Percentiles rank a stretch among this genome's conserved stretches.
These are phyloP conservation scores for Aphrophora alni DNA, from an alignment of 2,888 invertebrate species.

Conservation along the genomic window DNA sequence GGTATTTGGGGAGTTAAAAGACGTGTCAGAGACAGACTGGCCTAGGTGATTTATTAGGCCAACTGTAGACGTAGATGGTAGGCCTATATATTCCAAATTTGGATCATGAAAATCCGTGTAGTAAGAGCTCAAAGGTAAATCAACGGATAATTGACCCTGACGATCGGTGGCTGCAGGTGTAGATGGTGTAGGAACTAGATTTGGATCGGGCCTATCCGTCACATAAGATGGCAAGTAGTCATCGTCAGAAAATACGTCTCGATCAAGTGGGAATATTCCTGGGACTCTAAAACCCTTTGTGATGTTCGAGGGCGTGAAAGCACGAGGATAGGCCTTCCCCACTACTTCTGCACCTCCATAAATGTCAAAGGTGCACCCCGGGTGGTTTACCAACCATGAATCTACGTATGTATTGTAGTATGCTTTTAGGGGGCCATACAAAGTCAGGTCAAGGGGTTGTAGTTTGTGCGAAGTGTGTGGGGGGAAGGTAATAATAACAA, in stretches of 20 bases:
- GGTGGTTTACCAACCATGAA: conserved; percentile 28
- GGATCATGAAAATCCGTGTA: too few species aligned
- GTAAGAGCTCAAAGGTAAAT: too few species aligned
- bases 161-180: background rate
- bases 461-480: conserved; percentile 42
- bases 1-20: too few species aligned
- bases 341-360: conserved; percentile 28
- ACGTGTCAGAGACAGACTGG: too few species aligned
- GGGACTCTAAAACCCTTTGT: conserved; percentile 47
- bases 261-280: conserved; percentile 46
- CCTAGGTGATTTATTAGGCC: too few species aligned
- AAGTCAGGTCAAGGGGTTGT: conserved; percentile 46
- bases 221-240: conserved; percentile 18
- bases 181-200: background rate
- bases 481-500: conserved; percentile 32
- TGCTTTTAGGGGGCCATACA: conserved; percentile 33
- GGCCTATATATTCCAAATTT: too few species aligned
- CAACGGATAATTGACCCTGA: too few species aligned
- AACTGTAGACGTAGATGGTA: too few species aligned
- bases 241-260: conserved; percentile 16
- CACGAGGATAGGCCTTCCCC: conserved; percentile 20
- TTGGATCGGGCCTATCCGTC: conserved; percentile 13
- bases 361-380: conserved; percentile 29
- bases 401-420: conserved; percentile 38
- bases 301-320: conserved; percentile 40